These are phyloP conservation scores for Saxidomus purpurata DNA, from an alignment of 1,140 invertebrate species.

Conservation along the genomic window DNA sequence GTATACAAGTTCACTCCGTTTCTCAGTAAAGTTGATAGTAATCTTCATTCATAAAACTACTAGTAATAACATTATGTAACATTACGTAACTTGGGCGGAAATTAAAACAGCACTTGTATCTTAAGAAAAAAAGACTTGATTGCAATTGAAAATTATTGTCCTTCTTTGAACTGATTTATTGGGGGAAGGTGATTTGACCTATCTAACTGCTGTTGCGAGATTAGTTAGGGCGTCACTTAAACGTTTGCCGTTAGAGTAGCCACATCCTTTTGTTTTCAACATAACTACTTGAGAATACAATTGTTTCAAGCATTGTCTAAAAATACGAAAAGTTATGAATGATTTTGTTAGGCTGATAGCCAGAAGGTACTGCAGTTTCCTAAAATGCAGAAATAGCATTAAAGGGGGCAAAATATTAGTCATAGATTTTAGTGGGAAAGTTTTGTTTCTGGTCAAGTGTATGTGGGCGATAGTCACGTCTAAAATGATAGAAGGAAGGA, in stretches of 20 bases:
- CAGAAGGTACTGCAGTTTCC: neutral
- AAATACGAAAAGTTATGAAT: neutral
- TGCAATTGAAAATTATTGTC: neutral
- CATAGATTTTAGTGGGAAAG: neutral
- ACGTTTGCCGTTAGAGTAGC: neutral
- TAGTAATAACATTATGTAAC: neutral
- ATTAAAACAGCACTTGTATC: neutral
- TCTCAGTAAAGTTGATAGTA: no score
- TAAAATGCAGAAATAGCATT: neutral
- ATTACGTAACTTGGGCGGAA: no score
- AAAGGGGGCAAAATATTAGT: neutral
- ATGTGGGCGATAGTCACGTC: neutral
- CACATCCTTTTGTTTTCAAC: conserved; percentile 2
- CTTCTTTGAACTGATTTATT: neutral
- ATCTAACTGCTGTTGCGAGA: neutral
- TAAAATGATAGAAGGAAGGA: no score
- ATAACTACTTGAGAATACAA: neutral
- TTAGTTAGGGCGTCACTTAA: neutral
- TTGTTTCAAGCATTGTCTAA: neutral
- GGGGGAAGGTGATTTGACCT: neutral
- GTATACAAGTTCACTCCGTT: no score
- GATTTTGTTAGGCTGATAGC: neutral
- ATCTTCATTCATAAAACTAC: neutral
- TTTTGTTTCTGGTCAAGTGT: neutral
- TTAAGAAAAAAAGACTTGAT: neutral